Percentiles rank a stretch among this genome's conserved stretches.
Conservation (phyloP, 2,797 vertebrate species). For the Crypturellus tataupa region DNA sequence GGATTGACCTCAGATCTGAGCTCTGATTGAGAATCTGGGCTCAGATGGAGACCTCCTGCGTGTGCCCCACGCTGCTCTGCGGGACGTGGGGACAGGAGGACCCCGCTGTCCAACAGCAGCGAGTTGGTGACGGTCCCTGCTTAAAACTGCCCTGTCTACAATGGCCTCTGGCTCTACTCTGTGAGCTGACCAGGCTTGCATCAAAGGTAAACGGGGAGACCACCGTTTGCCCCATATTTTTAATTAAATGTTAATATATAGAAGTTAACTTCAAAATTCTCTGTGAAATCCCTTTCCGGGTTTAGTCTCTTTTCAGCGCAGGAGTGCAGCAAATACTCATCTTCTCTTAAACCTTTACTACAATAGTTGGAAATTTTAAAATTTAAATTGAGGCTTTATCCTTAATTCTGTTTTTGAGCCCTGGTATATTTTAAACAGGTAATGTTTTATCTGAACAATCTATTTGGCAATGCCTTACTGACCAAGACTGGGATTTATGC, state of each 20-base stretch:
- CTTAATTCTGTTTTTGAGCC: constrained; percentile 23
- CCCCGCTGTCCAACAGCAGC: not conserved
- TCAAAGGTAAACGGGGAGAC: not conserved
- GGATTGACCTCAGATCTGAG: rapidly evolving
- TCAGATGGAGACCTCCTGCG: not conserved
- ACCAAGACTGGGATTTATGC: constrained; percentile 3
- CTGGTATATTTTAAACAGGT: not conserved
- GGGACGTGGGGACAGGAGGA: not conserved
- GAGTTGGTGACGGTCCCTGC: rapidly evolving
- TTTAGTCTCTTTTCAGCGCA: constrained; percentile 21
- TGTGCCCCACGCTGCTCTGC: not conserved
- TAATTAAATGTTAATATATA: not conserved
- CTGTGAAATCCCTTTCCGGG: not conserved
- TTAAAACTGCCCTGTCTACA: not conserved
- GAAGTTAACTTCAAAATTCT: not conserved
- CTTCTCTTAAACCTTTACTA: constrained; percentile 28
- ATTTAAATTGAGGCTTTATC: constrained; percentile 8
- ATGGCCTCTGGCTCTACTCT: not conserved
- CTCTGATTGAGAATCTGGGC: no score
- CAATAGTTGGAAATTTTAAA: constrained; percentile 18
- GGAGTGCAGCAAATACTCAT: not conserved
- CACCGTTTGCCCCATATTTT: not conserved
- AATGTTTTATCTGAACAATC: not conserved
- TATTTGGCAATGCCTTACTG: constrained; percentile 13
- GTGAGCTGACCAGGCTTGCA: not conserved